Evolutionary conservation across 2,797 vertebrate species (phyloP).

Genomic region (Galagoides demidoff): DNA sequence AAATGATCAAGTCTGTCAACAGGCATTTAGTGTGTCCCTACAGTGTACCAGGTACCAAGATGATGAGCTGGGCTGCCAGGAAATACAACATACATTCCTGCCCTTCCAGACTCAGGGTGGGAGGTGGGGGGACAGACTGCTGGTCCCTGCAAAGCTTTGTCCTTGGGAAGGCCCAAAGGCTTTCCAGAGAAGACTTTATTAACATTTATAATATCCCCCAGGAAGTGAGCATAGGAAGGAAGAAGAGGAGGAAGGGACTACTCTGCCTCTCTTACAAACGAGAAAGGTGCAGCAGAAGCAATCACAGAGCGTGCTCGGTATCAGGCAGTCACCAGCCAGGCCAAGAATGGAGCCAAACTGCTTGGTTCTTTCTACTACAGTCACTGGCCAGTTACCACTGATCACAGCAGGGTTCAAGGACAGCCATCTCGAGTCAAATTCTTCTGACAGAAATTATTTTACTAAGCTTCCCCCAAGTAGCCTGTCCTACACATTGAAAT

Average conservation of each 20-base stretch:
- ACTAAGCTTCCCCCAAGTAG: neutral
- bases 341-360: neutral
- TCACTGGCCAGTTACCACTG: neutral
- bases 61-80: neutral
- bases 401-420: neutral
- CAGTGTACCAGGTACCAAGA: neutral
- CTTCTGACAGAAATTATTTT: constrained; percentile 1
- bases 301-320: neutral
- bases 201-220: neutral
- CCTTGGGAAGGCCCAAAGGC: neutral
- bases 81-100: neutral
- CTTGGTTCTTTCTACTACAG: neutral
- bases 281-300: neutral
- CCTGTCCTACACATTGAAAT: neutral
- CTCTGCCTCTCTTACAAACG: neutral
- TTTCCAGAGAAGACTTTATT: neutral
- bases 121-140: neutral
- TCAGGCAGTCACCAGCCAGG: neutral
- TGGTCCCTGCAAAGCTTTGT: neutral
- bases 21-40: neutral
- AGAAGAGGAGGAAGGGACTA: neutral
- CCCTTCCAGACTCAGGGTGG: neutral
- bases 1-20: neutral
- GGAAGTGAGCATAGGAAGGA: neutral
- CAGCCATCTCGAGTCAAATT: neutral